Conservation (phyloP, 2,797 vertebrate species). For the Margarornis squamiger region DNA sequence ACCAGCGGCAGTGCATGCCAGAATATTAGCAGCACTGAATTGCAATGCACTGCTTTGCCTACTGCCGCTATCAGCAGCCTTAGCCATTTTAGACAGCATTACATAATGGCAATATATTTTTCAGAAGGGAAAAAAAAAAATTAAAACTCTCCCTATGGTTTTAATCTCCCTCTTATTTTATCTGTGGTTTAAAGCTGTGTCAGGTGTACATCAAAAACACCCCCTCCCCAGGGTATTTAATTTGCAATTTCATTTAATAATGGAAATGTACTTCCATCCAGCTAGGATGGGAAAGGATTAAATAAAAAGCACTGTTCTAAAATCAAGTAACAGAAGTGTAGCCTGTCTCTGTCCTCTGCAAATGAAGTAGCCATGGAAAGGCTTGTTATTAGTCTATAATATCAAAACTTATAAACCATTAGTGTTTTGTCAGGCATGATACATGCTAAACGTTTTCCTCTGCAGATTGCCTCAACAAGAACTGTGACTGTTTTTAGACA, state of each 20-base stretch:
- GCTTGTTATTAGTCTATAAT: conserved; percentile 38
- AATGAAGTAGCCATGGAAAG: conserved; percentile 41
- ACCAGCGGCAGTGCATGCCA: not conserved
- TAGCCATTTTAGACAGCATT: conserved; percentile 10
- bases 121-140: not conserved
- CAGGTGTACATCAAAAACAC: conserved; percentile 16
- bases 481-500: conserved; percentile 53
- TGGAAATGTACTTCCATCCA: conserved; percentile 40
- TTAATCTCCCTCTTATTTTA: conserved; percentile 46
- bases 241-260: conserved; percentile 60
- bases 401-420: conserved; percentile 55
- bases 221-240: not conserved
- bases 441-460: conserved; percentile 6
- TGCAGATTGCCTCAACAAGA: conserved; percentile 6
- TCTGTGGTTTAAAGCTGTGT: conserved; percentile 40
- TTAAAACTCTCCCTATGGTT: not conserved
- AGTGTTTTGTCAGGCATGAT: conserved; percentile 48
- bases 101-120: conserved; percentile 48
- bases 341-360: conserved; percentile 13
- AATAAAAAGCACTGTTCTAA: conserved; percentile 25
- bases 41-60: not conserved
- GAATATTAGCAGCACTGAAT: not conserved
- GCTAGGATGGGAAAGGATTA: conserved; percentile 30
- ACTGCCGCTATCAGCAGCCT: not conserved
- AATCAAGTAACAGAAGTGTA: conserved; percentile 17